These are phyloP conservation scores for Paraplagusia blochii DNA, from an alignment of 2,113 vertebrate species.

Conservation along the genomic window DNA sequence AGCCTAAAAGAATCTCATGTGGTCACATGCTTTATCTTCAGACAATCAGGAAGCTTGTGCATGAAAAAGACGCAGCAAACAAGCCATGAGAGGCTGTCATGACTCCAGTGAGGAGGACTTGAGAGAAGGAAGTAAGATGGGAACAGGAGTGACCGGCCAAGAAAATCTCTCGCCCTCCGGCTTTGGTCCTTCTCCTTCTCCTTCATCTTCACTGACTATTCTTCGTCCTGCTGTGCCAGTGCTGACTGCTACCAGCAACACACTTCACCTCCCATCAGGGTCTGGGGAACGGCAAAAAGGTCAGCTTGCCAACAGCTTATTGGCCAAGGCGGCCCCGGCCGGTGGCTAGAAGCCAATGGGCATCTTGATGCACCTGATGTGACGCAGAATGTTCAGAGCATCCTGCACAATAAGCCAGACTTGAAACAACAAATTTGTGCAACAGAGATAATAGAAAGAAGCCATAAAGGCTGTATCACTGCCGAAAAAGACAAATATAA, in stretches of 20 bases:
- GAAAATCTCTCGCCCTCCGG: constrained; percentile 64
- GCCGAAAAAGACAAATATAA: not conserved
- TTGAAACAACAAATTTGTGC: constrained; percentile 50
- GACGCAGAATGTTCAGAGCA: constrained; percentile 63
- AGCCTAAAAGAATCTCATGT: constrained; percentile 34
- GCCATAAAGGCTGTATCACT: constrained; percentile 44
- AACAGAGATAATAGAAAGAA: constrained; percentile 36
- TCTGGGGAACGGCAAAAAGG: constrained; percentile 67
- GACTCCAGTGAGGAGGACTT: constrained; percentile 45
- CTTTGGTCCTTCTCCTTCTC: constrained; percentile 44
- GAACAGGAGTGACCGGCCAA: constrained; percentile 64
- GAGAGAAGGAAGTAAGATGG: constrained; percentile 41
- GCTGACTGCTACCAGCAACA: constrained; percentile 76
- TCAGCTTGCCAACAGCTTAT: constrained; percentile 70
- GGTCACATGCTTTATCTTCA: constrained; percentile 30
- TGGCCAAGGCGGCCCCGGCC: constrained; percentile 55
- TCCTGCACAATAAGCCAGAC: constrained; percentile 46
- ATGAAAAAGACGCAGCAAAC: constrained; percentile 48
- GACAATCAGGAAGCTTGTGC: constrained; percentile 33
- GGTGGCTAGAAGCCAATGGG: constrained; percentile 63
- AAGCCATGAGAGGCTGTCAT: constrained; percentile 56
- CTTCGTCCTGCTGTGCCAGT: constrained; percentile 61
- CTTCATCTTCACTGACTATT: constrained; percentile 42
- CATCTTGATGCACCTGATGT: constrained; percentile 74
- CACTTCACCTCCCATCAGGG: constrained; percentile 75